phyloP scores from a whole-genome alignment of 2,113 vertebrate species.

The Lagopus muta region DNA sequence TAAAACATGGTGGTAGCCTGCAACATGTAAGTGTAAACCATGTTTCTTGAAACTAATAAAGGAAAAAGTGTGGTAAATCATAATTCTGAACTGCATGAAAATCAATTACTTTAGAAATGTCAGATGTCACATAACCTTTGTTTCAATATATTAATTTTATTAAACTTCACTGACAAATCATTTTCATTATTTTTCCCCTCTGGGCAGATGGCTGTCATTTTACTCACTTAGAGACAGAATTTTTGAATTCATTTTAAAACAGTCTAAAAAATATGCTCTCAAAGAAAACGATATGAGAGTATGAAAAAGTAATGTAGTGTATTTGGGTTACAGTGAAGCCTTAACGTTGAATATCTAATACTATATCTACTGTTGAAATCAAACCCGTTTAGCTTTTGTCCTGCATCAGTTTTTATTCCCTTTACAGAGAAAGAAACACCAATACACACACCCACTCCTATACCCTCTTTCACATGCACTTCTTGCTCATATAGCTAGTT shows the following conservation, averaged over 20 bases:
- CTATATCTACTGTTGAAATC: background rate
- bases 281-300: background rate
- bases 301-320: background rate
- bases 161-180: background rate
- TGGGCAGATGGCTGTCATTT: background rate
- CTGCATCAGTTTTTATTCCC: background rate
- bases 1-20: background rate
- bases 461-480: background rate
- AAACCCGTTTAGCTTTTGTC: background rate
- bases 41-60: background rate
- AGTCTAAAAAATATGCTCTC: background rate
- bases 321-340: background rate
- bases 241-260: conserved; percentile 16
- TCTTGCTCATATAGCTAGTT: background rate
- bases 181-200: conserved; percentile 12
- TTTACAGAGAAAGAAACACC: background rate
- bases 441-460: background rate
- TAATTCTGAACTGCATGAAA: background rate
- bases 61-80: background rate
- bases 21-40: background rate
- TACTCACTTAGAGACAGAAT: background rate
- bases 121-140: conserved; percentile 17
- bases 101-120: conserved; percentile 45
- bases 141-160: conserved; percentile 54
- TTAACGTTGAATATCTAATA: background rate